Evolutionary conservation across 2,797 vertebrate genomes (phyloP).

Genomic region (Hapalemur alaotrensis): DNA sequence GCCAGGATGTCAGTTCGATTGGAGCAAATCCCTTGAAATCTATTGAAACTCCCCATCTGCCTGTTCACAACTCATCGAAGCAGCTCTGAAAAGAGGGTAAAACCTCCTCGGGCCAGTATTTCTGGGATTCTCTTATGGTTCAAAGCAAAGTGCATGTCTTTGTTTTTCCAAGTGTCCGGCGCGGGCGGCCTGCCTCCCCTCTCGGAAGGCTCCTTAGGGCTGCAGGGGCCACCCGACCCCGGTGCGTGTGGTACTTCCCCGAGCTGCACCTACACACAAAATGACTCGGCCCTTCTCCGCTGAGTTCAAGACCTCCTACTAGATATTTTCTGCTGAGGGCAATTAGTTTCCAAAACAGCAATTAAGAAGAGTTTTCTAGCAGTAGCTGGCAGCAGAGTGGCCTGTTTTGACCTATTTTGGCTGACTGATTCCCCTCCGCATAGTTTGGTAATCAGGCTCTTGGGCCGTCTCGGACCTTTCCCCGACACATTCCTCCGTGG

Average conservation of each 20-base stretch:
- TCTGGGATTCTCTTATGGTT: slow-evolving; percentile 32
- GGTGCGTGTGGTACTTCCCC: not conserved
- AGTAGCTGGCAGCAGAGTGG: not conserved
- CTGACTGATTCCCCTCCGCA: slow-evolving; percentile 46
- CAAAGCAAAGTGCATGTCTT: not conserved
- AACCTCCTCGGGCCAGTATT: slow-evolving; percentile 37
- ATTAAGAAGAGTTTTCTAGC: slow-evolving; percentile 30
- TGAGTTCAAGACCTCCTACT: not conserved
- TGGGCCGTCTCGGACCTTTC: not conserved
- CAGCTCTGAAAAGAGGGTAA: slow-evolving; percentile 20
- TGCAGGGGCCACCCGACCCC: accelerated
- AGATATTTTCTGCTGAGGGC: not conserved
- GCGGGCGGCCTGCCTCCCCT: not conserved
- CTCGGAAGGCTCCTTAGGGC: not conserved
- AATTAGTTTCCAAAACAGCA: slow-evolving; percentile 40
- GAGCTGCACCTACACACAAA: not conserved
- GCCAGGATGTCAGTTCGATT: slow-evolving; percentile 54
- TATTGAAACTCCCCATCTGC: slow-evolving; percentile 55
- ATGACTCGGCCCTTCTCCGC: not conserved
- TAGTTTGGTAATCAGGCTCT: not conserved
- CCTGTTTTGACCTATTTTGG: slow-evolving; percentile 65
- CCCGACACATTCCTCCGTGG: not conserved
- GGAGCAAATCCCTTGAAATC: slow-evolving; percentile 58
- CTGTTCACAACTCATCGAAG: not conserved
- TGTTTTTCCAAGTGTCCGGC: not conserved